Evolutionary conservation across 2,113 vertebrate genomes (phyloP).

Genomic region (Calyptomena viridis): DNA sequence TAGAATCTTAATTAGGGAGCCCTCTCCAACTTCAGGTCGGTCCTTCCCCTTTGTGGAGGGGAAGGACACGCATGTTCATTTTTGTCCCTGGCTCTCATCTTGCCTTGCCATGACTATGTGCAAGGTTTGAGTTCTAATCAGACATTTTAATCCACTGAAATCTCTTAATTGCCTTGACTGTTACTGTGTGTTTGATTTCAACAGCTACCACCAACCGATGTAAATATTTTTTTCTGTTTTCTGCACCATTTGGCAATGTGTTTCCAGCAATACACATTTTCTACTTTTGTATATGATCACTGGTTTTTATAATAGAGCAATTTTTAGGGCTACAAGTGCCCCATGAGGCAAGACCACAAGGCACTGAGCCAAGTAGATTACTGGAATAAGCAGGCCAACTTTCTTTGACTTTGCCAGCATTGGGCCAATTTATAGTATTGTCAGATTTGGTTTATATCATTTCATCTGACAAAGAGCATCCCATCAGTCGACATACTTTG

Average conservation of each 20-base stretch:
- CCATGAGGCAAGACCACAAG: neutral
- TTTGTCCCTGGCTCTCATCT: neutral
- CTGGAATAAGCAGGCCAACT: neutral
- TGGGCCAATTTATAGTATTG: neutral
- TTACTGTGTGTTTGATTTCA: neutral
- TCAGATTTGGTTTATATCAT: neutral
- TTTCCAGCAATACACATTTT: neutral
- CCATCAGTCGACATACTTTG: neutral
- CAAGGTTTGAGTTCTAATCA: neutral
- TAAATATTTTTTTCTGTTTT: neutral
- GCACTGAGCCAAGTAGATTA: neutral
- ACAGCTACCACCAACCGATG: neutral
- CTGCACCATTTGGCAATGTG: neutral
- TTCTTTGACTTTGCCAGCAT: neutral
- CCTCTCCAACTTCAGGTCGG: neutral
- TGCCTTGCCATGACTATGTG: neutral
- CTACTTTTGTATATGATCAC: neutral
- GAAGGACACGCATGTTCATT: neutral
- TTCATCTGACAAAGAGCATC: conserved; percentile 5
- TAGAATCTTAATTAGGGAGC: neutral
- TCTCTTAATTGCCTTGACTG: neutral
- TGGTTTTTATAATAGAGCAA: neutral
- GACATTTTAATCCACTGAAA: neutral
- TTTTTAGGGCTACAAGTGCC: neutral
- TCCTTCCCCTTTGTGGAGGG: neutral